These are phyloP conservation scores for Danionella dracula DNA, from an alignment of 2,797 vertebrate genomes.

Conservation along the genomic window DNA sequence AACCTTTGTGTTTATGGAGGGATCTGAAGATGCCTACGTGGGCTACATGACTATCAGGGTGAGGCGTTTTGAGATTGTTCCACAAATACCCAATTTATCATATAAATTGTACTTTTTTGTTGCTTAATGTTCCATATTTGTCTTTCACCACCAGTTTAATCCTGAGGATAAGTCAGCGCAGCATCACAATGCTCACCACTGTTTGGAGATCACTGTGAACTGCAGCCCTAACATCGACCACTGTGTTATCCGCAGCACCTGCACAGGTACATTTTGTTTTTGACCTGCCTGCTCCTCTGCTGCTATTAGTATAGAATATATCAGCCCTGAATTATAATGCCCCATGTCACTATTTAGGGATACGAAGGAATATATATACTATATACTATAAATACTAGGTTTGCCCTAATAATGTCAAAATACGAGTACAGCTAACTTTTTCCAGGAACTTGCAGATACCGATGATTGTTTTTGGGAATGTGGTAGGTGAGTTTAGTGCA, in stretches of 20 bases:
- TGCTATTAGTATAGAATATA: too few species aligned
- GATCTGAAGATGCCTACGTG: constrained; percentile 97
- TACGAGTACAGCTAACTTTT: too few species aligned
- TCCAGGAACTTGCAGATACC: too few species aligned
- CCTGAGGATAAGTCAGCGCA: constrained; percentile 99
- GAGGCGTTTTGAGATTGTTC: constrained; percentile 47
- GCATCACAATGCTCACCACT: constrained; percentile 98
- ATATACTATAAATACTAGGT: too few species aligned
- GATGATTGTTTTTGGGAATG: too few species aligned
- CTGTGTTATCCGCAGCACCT: constrained; percentile 98
- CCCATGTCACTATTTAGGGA: too few species aligned
- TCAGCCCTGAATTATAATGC: too few species aligned
- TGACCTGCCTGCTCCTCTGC: too few species aligned
- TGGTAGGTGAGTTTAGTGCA: too few species aligned
- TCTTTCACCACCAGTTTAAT: constrained; percentile 81
- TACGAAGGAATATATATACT: too few species aligned
- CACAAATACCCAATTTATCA: not conserved
- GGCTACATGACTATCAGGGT: constrained; percentile 99
- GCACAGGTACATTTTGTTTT: constrained; percentile 75
- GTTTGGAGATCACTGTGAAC: constrained; percentile 98
- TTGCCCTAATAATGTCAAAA: too few species aligned
- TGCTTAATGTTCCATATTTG: not conserved
- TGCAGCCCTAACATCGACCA: constrained; percentile 99
- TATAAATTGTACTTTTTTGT: not conserved
- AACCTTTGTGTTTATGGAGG: constrained; percentile 99